Evolutionary conservation across 2,113 vertebrate species (phyloP).

Genomic region (Carlito syrichta): DNA sequence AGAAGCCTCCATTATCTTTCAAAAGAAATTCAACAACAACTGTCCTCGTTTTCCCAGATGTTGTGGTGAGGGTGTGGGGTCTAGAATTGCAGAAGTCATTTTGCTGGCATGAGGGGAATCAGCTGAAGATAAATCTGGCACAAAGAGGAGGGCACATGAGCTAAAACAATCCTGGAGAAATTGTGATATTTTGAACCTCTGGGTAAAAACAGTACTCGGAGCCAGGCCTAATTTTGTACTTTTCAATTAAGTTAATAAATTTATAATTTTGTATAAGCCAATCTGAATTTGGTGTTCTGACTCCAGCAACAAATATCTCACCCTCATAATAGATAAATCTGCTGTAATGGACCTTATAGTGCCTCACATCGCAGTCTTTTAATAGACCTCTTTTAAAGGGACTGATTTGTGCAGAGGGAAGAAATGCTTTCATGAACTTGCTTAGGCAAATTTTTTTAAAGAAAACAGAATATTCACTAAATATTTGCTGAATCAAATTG

Average conservation of each 20-base stretch:
- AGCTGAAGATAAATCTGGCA: neutral
- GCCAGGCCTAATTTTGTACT: constrained; percentile 18
- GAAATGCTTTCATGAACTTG: constrained; percentile 10
- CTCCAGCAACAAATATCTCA: neutral
- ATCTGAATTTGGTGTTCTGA: neutral
- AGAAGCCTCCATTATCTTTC: neutral
- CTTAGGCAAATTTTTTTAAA: constrained; percentile 1
- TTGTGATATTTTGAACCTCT: constrained; percentile 7
- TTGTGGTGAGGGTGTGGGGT: neutral
- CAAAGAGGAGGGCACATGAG: neutral
- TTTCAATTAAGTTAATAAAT: constrained; percentile 11
- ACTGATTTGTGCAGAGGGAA: neutral
- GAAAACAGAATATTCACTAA: constrained; percentile 34
- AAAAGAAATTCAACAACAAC: neutral
- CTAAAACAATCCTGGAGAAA: neutral
- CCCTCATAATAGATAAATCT: neutral
- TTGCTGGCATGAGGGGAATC: neutral
- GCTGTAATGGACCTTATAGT: neutral
- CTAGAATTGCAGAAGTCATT: neutral
- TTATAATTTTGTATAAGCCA: constrained; percentile 26
- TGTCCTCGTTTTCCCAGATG: neutral
- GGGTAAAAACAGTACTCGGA: neutral
- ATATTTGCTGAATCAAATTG: neutral
- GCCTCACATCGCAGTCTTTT: neutral
- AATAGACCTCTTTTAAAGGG: neutral